A percentile compares a stretch with the other conserved stretches of the same genome.
These are phyloP conservation scores for Agonopterix arenella DNA, from an alignment of 2,888 invertebrate species.

Conservation along the genomic window DNA sequence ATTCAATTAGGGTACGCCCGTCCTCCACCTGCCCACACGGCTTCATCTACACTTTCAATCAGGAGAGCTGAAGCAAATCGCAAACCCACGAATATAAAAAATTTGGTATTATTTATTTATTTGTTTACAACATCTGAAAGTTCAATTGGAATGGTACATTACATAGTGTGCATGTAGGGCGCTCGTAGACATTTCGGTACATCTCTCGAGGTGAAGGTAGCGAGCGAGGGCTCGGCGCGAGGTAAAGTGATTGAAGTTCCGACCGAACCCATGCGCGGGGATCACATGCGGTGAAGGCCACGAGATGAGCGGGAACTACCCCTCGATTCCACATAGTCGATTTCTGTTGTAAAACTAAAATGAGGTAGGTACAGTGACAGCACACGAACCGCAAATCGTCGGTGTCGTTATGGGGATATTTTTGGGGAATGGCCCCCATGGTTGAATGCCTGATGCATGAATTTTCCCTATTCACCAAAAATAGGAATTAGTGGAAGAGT, in stretches of 20 bases:
- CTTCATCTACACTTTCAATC: no score
- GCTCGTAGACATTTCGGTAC: slow-evolving; percentile 1
- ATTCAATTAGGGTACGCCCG: no score
- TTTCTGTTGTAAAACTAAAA: no score
- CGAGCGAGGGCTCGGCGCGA: slow-evolving; percentile 12
- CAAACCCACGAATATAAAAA: no score
- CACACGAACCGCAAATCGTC: neutral
- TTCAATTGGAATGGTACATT: no score
- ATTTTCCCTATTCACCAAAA: neutral
- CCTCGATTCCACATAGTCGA: no score
- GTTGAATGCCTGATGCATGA: neutral
- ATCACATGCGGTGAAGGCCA: slow-evolving; percentile 12
- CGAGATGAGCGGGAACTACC: neutral
- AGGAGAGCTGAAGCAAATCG: no score
- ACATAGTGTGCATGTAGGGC: no score
- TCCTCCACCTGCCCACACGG: no score
- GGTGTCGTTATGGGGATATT: neutral
- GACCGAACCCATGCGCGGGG: slow-evolving; percentile 13
- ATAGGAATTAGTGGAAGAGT: no score
- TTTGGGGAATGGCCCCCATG: neutral
- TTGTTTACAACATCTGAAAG: no score
- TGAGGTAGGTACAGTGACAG: neutral
- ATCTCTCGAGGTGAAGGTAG: neutral
- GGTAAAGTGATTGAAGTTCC: slow-evolving; percentile 48
- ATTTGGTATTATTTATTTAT: no score